phyloP scores from a whole-genome alignment of 2,888 invertebrate species.

The Drosophila fulvimacula region DNA sequence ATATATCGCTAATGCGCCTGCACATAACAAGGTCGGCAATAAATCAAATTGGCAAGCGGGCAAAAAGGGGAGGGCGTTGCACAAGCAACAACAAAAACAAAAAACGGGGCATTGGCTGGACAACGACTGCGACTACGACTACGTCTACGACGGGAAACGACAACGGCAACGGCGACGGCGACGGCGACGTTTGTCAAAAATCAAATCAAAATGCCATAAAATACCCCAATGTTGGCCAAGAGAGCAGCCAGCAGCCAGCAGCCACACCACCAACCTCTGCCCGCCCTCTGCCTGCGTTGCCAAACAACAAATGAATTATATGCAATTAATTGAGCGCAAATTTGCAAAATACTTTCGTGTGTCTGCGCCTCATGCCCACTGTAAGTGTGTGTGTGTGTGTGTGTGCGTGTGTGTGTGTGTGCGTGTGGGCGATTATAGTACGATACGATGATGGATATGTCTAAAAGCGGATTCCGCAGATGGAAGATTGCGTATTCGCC shows the following conservation, averaged over 20 bases:
- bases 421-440: slow-evolving; percentile 48
- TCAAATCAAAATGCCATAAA: slow-evolving; percentile 82
- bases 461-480: slow-evolving; percentile 45
- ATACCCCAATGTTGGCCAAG: slow-evolving; percentile 60
- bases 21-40: slow-evolving; percentile 85
- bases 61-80: slow-evolving; percentile 42
- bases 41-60: slow-evolving; percentile 80
- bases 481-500: slow-evolving; percentile 65
- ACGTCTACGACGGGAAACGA: no score
- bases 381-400: slow-evolving; percentile 18
- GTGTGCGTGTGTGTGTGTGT: slow-evolving; percentile 30
- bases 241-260: slow-evolving; percentile 4
- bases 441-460: slow-evolving; percentile 73
- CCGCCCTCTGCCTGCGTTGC: slow-evolving; percentile 21
- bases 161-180: slow-evolving; percentile 28
- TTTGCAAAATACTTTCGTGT: slow-evolving; percentile 79
- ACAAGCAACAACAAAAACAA: slow-evolving; percentile 11
- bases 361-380: slow-evolving; percentile 47
- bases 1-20: slow-evolving; percentile 84
- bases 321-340: slow-evolving; percentile 83
- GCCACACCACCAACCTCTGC: neutral
- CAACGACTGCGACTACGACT: slow-evolving; percentile 16
- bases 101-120: slow-evolving; percentile 52
- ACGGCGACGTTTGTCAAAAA: slow-evolving; percentile 68
- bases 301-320: slow-evolving; percentile 82